Percentiles rank a stretch among this genome's conserved stretches.
Evolutionary conservation across 2,113 vertebrate species (phyloP).

Genomic region (Eulemur rufifrons): DNA sequence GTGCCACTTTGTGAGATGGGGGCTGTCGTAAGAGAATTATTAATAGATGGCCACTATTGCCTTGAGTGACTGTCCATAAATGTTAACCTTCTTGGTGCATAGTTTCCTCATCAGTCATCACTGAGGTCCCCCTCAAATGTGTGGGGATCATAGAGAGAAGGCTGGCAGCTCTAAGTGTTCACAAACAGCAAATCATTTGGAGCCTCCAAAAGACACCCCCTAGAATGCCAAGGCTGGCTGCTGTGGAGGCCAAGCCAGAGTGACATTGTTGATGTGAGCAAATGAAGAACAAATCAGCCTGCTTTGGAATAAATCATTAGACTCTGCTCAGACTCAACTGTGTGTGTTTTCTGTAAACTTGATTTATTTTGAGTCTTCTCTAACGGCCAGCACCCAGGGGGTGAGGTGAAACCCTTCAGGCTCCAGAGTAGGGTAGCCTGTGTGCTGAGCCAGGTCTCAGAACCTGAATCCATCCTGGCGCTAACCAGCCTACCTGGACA

Average conservation of each 20-base stretch:
- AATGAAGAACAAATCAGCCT: slow-evolving; percentile 43
- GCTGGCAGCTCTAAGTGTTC: slow-evolving; percentile 6
- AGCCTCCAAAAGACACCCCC: background rate
- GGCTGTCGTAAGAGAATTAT: background rate
- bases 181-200: background rate
- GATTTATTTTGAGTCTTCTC: background rate
- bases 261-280: background rate
- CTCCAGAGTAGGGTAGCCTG: background rate
- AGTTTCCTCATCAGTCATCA: slow-evolving; percentile 26
- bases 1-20: background rate
- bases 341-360: slow-evolving; percentile 12
- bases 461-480: background rate
- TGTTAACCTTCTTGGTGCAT: background rate
- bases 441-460: background rate
- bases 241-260: background rate
- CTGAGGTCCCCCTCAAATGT: background rate
- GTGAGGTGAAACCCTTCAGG: background rate
- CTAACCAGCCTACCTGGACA: background rate
- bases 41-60: background rate
- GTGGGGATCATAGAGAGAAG: background rate
- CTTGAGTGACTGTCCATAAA: background rate
- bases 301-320: slow-evolving; percentile 32
- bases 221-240: background rate
- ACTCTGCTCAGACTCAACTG: background rate
- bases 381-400: background rate